Percentiles rank a stretch among this genome's conserved stretches.
phyloP scores from a whole-genome alignment of 2,113 vertebrate species.

The Stomatorhinus ivindoensis region DNA sequence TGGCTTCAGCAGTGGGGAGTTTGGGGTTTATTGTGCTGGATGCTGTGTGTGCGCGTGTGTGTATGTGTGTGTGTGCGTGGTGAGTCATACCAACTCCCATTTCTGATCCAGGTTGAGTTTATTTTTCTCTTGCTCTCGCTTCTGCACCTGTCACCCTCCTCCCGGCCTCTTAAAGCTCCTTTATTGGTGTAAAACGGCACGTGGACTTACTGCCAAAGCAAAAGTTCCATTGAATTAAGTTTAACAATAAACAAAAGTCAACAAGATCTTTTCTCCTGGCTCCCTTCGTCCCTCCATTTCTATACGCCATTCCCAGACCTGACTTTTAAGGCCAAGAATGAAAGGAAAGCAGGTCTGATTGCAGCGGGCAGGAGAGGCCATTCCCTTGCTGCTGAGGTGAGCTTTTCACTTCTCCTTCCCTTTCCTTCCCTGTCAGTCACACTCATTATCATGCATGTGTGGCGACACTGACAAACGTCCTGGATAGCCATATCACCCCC shows the following conservation, averaged over 20 bases:
- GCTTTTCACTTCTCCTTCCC: background rate
- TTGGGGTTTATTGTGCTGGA: background rate
- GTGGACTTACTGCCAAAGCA: background rate
- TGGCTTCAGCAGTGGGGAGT: background rate
- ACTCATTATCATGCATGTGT: background rate
- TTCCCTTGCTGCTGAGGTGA: background rate
- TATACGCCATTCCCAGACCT: slow-evolving; percentile 8
- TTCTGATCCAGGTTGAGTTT: background rate
- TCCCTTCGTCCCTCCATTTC: background rate
- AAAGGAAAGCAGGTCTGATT: background rate
- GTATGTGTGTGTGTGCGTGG: background rate
- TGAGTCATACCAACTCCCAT: background rate
- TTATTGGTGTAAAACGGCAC: background rate
- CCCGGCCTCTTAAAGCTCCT: background rate
- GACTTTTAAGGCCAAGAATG: background rate
- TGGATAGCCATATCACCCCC: background rate
- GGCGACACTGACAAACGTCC: background rate
- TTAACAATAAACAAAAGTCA: background rate
- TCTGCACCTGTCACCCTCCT: background rate
- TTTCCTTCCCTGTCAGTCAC: background rate
- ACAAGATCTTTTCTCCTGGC: background rate
- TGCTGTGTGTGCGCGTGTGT: background rate
- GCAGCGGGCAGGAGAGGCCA: background rate
- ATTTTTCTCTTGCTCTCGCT: background rate
- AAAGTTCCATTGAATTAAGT: background rate